These are phyloP conservation scores for Iphiclides podalirius DNA, from an alignment of 2,888 invertebrate species.

Conservation along the genomic window DNA sequence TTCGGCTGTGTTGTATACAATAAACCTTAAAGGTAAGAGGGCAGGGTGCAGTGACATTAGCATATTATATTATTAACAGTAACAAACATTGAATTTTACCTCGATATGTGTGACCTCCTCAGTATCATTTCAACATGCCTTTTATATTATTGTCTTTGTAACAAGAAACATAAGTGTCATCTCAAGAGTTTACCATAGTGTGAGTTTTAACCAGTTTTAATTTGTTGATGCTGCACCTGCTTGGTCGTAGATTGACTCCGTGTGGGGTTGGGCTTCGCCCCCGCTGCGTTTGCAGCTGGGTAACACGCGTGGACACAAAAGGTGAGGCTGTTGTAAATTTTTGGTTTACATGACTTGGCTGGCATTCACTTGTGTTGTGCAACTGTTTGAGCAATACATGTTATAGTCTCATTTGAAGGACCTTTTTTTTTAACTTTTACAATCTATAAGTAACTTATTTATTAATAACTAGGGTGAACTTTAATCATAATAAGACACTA, in stretches of 20 bases:
- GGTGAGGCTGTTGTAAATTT: constrained; percentile 44
- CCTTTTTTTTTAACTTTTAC: no score
- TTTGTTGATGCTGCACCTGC: constrained; percentile 40
- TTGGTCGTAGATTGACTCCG: constrained; percentile 91
- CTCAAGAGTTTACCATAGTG: constrained; percentile 27
- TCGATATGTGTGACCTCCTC: constrained; percentile 22
- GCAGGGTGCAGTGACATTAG: constrained; percentile 54
- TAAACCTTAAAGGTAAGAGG: constrained; percentile 71
- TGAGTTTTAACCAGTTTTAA: constrained; percentile 29
- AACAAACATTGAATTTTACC: constrained; percentile 42
- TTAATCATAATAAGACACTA: no score
- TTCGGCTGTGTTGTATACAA: constrained; percentile 50
- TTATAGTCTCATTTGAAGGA: not conserved
- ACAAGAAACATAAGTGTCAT: constrained; percentile 8
- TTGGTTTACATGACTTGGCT: not conserved
- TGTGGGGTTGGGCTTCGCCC: constrained; percentile 97
- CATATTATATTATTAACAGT: constrained; percentile 56
- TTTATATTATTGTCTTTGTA: constrained; percentile 10
- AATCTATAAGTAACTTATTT: no score
- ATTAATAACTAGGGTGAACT: no score
- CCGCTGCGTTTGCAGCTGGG: constrained; percentile 90
- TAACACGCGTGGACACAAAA: constrained; percentile 79
- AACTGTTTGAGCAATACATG: constrained; percentile 13
- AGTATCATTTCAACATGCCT: constrained; percentile 15
- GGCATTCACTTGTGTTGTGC: constrained; percentile 6